phyloP scores from a whole-genome alignment of 2,797 vertebrate genomes.

The Syngnathus rostellatus region DNA sequence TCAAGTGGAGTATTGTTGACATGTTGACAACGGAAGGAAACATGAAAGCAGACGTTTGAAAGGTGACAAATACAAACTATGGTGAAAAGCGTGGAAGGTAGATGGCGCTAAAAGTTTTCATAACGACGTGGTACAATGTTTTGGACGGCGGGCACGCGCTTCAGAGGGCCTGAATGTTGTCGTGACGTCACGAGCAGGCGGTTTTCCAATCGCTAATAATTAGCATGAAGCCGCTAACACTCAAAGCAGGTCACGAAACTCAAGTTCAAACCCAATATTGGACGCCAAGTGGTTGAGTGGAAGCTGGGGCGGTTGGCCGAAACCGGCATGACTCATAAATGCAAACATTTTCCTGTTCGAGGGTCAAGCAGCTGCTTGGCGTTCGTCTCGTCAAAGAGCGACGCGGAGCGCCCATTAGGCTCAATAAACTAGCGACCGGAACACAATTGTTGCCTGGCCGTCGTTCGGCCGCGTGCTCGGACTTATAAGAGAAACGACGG shows the following conservation, averaged over 20 bases:
- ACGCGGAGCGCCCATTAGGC: not conserved
- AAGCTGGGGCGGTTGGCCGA: not conserved
- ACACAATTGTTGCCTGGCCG: not conserved
- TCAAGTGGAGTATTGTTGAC: too few relatives aligned
- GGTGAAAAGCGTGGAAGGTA: too few relatives aligned
- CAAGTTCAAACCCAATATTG: not conserved
- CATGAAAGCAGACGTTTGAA: too few relatives aligned
- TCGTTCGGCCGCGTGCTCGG: not conserved
- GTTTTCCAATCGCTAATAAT: not conserved
- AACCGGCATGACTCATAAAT: not conserved
- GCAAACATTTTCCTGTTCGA: not conserved
- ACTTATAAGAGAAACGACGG: not conserved
- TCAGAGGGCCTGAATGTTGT: not conserved
- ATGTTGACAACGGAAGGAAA: too few relatives aligned
- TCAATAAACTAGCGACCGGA: not conserved
- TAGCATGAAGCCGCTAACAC: not conserved
- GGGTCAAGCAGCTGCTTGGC: not conserved
- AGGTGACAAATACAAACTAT: too few relatives aligned
- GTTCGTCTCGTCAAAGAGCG: not conserved
- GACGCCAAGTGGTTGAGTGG: not conserved
- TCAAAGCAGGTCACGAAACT: not conserved
- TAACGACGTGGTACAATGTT: not conserved
- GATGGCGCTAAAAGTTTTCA: not conserved
- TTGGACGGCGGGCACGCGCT: conserved; percentile 1
- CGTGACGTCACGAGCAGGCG: not conserved